phyloP scores from a whole-genome alignment of 1,140 invertebrate species.

The Pollicipes pollicipes region DNA sequence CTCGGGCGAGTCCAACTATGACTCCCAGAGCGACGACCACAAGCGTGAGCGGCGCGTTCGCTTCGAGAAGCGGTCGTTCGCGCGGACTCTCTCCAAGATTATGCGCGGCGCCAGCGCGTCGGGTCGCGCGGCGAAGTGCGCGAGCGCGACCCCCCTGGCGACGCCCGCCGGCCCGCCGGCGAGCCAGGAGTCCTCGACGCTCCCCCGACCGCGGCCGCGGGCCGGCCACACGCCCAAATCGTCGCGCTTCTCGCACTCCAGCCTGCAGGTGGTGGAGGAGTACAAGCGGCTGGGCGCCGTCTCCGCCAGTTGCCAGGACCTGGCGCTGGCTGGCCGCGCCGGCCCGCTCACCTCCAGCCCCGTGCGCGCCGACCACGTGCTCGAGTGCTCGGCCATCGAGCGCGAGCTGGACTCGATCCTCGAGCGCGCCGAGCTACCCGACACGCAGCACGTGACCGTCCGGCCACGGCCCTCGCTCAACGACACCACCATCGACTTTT shows the following conservation, averaged over 20 bases:
- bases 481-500: not conserved
- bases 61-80: not conserved
- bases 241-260: not conserved
- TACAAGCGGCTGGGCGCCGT: not conserved
- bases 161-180: not conserved
- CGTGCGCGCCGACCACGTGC: not conserved
- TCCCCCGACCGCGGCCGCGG: not conserved
- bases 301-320: not conserved
- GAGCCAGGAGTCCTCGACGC: not conserved
- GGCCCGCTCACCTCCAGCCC: conserved; percentile 1
- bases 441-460: not conserved
- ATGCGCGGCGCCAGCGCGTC: not conserved
- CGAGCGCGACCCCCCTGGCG: not conserved
- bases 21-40: conserved; percentile 13
- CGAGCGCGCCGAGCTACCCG: not conserved
- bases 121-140: not conserved
- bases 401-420: conserved; percentile 5
- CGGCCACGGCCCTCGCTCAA: not conserved
- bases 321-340: not conserved
- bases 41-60: not conserved
- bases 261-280: not conserved
- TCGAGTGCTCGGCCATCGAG: conserved; percentile 1
- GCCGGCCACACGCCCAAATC: not conserved
- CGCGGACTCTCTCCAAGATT: not conserved
- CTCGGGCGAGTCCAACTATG: conserved; percentile 16